Conservation (phyloP, 2,113 vertebrate species). For the Engraulis encrasicolus region DNA sequence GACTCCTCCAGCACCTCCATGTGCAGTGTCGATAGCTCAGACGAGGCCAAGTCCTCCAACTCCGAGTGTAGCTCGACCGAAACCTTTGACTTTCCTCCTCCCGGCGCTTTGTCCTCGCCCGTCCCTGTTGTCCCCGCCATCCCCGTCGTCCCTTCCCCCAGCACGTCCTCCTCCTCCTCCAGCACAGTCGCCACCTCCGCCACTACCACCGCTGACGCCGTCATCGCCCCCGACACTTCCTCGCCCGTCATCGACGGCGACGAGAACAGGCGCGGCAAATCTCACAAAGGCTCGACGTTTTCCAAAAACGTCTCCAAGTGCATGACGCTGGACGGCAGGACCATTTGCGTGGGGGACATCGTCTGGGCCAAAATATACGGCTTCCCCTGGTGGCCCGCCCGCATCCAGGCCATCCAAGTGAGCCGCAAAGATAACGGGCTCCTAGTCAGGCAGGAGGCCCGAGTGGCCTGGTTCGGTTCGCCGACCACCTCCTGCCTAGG, state of each 20-base stretch:
- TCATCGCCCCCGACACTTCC: constrained; percentile 72
- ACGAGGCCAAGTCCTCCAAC: constrained; percentile 88
- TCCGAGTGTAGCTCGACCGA: constrained; percentile 94
- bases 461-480: constrained; percentile 98
- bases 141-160: constrained; percentile 77
- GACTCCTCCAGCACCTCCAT: constrained; percentile 87
- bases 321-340: constrained; percentile 90
- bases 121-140: too few species aligned
- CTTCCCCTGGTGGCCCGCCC: constrained; percentile 98
- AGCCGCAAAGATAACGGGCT: constrained; percentile 91
- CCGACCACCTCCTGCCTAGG: constrained; percentile 96
- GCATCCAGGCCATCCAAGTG: constrained; percentile 91
- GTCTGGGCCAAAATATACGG: constrained; percentile 99
- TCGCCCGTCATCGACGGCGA: constrained; percentile 84
- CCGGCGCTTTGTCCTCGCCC: constrained; percentile 84
- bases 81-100: constrained; percentile 88
- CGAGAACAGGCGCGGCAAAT: constrained; percentile 86
- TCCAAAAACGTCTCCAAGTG: constrained; percentile 96
- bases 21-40: constrained; percentile 88
- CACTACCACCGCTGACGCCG: constrained; percentile 71
- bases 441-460: constrained; percentile 91
- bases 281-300: constrained; percentile 89
- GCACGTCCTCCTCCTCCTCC: constrained; percentile 67
- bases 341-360: constrained; percentile 96
- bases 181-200: constrained; percentile 70